Conservation (phyloP, 1,140 invertebrate genomes). For the Campoletis sonorensis region DNA sequence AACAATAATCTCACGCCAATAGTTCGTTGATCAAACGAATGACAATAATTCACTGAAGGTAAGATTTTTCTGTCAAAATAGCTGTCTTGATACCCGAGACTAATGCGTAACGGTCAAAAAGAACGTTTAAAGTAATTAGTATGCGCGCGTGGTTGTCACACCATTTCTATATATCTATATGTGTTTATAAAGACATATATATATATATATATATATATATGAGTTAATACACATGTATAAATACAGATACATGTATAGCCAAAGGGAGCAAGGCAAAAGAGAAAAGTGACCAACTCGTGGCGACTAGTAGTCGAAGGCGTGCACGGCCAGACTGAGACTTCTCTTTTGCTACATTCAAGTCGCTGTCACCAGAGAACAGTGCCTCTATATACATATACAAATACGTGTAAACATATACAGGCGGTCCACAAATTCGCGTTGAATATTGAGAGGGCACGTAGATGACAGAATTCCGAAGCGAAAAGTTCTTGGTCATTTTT, state of each 20-base stretch:
- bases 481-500: background rate
- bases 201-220: no score
- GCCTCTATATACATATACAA: background rate
- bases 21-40: no score
- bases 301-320: conserved; percentile 66
- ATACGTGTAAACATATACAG: background rate
- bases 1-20: background rate
- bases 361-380: conserved; percentile 43
- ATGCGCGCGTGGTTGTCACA: conserved; percentile 35
- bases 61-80: conserved; percentile 6
- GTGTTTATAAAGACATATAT: no score
- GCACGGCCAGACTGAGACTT: conserved; percentile 66
- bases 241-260: no score
- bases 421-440: no score
- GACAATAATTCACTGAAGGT: background rate
- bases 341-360: conserved; percentile 34
- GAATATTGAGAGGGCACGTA: no score
- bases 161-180: conserved; percentile 1
- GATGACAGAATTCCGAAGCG: no score
- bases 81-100: background rate
- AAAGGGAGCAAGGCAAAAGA: background rate
- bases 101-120: conserved; percentile 5
- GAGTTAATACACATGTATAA: no score
- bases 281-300: conserved; percentile 15
- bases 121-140: conserved; percentile 22